Percentiles rank a stretch among this genome's conserved stretches.
phyloP scores from a whole-genome alignment of 2,888 invertebrate genomes.

The Chloroclysta siterata region DNA sequence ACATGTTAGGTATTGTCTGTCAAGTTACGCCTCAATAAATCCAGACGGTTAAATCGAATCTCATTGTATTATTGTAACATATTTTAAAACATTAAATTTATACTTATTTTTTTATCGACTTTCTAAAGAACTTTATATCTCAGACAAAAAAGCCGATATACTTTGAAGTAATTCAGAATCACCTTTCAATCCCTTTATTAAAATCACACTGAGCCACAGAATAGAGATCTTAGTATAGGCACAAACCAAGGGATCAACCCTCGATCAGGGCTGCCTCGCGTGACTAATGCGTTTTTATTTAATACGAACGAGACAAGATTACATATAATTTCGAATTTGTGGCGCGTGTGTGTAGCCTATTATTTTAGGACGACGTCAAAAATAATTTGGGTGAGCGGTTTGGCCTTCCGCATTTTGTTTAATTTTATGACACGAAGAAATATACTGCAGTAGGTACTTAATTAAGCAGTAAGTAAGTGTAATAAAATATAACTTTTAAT shows the following conservation, averaged over 20 bases:
- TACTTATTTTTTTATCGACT: too few relatives aligned
- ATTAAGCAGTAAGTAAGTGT: too few relatives aligned
- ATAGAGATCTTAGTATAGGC: neutral
- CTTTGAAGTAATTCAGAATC: neutral
- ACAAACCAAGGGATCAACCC: conserved; percentile 41
- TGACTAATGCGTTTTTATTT: conserved; percentile 63
- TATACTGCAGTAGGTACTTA: neutral
- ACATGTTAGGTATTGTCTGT: too few relatives aligned
- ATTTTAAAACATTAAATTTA: too few relatives aligned
- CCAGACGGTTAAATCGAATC: too few relatives aligned
- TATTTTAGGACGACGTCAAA: conserved; percentile 35
- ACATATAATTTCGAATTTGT: conserved; percentile 50
- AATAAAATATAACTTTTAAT: too few relatives aligned
- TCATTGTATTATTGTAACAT: too few relatives aligned
- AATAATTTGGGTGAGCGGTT: conserved; percentile 11
- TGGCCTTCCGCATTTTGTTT: conserved; percentile 22
- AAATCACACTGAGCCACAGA: neutral
- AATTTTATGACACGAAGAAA: neutral
- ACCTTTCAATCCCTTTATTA: neutral
- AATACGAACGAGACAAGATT: conserved; percentile 50
- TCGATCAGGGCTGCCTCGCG: conserved; percentile 61
- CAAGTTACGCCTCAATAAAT: too few relatives aligned
- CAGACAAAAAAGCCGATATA: neutral
- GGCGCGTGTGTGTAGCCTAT: conserved; percentile 51
- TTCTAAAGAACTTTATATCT: too few relatives aligned